Percentiles rank a stretch among this genome's conserved stretches.
Evolutionary conservation across 23 tunicate species (phyloP).

Genomic region (Clavelina lepadiformis): DNA sequence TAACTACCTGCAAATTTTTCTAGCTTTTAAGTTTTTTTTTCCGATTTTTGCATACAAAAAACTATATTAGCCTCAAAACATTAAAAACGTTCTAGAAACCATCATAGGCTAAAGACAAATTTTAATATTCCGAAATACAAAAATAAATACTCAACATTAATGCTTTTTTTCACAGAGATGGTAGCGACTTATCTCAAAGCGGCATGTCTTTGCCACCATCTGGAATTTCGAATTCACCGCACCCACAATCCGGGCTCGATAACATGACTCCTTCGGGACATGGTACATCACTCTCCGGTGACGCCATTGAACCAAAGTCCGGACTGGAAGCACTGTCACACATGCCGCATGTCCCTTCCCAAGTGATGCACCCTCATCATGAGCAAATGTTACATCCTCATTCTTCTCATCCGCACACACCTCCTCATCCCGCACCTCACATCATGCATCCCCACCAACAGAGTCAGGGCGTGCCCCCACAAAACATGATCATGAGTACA

Average conservation of each 20-base stretch:
- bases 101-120: too few species aligned
- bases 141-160: too few species aligned
- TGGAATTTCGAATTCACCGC: conserved; percentile 81
- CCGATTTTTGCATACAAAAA: too few species aligned
- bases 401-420: conserved; percentile 66
- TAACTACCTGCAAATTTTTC: too few species aligned
- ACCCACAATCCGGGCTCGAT: conserved; percentile 45
- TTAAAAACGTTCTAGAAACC: too few species aligned
- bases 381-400: conserved; percentile 53
- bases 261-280: conserved; percentile 53
- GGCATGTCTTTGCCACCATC: conserved; percentile 60
- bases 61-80: too few species aligned
- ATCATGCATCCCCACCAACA: conserved; percentile 43
- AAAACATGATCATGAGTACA: conserved; percentile 88
- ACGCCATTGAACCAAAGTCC: conserved; percentile 61
- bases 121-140: too few species aligned
- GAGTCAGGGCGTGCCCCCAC: conserved; percentile 40
- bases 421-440: conserved; percentile 72
- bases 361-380: conserved; percentile 49
- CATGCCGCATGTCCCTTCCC: conserved; percentile 33
- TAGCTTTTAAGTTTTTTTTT: too few species aligned
- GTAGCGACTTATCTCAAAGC: conserved; percentile 71
- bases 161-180: conserved; percentile 72
- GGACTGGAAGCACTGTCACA: conserved; percentile 46
- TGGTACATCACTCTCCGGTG: conserved; percentile 38